Evolutionary conservation across 2,113 vertebrate genomes (phyloP).

Genomic region (Progne subis): DNA sequence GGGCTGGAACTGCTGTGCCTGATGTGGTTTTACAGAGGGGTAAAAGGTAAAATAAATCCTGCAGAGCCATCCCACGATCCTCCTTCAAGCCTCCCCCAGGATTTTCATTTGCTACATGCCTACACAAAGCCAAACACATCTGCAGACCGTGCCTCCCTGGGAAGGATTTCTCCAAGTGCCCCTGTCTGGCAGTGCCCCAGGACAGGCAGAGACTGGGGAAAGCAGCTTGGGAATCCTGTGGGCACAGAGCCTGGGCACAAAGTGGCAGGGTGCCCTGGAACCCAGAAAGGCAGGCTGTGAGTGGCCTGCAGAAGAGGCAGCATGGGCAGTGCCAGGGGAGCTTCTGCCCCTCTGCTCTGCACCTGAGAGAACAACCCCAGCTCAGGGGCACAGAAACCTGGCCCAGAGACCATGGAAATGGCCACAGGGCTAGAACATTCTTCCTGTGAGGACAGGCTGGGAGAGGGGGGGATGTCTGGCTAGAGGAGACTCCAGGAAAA

Average conservation of each 20-base stretch:
- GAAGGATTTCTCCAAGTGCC: background rate
- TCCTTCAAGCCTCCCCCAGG: background rate
- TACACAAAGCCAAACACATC: background rate
- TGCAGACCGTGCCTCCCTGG: background rate
- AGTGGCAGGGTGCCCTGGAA: fast-evolving
- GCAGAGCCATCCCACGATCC: background rate
- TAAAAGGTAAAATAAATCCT: background rate
- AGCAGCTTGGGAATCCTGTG: fast-evolving
- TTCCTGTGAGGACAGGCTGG: background rate
- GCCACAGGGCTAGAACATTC: too few species aligned
- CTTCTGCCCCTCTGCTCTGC: background rate
- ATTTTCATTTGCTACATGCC: background rate
- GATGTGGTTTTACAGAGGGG: background rate
- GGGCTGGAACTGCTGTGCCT: background rate
- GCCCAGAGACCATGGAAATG: background rate
- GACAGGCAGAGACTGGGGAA: background rate
- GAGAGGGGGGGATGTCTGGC: background rate
- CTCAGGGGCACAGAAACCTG: background rate
- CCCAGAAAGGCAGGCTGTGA: background rate
- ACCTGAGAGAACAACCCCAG: background rate
- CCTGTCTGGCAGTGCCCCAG: background rate
- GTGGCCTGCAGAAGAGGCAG: background rate
- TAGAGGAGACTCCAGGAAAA: background rate
- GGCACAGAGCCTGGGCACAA: fast-evolving
- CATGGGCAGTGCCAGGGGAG: fast-evolving